Percentiles rank a stretch among this genome's conserved stretches.
Evolutionary conservation across 2,113 vertebrate species (phyloP).

Genomic region (Polypterus bichir): DNA sequence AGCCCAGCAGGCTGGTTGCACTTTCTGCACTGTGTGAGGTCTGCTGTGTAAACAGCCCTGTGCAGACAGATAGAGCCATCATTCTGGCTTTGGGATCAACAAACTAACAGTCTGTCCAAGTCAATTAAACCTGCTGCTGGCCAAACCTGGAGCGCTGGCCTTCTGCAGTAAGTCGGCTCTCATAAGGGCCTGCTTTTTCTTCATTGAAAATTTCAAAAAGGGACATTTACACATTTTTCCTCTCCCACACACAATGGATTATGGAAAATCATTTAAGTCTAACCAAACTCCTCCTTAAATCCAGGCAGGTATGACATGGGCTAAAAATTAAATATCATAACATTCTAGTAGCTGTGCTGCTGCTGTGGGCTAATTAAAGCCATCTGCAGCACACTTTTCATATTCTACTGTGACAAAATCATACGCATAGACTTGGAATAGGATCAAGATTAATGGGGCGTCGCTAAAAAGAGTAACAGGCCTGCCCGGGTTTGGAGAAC

Average conservation of each 20-base stretch:
- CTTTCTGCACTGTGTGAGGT: slow-evolving; percentile 87
- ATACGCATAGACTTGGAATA: slow-evolving; percentile 20
- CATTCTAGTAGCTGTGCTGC: slow-evolving; percentile 19
- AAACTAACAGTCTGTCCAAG: slow-evolving; percentile 78
- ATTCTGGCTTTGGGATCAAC: slow-evolving; percentile 75
- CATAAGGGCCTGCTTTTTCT: background rate
- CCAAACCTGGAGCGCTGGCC: slow-evolving; percentile 37
- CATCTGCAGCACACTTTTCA: slow-evolving; percentile 52
- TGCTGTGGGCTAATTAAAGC: slow-evolving; percentile 51
- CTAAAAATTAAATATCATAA: background rate
- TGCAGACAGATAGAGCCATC: slow-evolving; percentile 81
- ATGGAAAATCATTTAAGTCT: background rate
- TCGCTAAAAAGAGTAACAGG: slow-evolving; percentile 3
- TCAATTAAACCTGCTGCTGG: slow-evolving; percentile 61
- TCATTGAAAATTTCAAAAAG: background rate
- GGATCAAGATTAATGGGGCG: slow-evolving; percentile 10
- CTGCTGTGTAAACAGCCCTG: slow-evolving; percentile 81
- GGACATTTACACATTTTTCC: no score
- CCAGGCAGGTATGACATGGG: background rate
- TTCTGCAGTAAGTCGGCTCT: slow-evolving; percentile 1
- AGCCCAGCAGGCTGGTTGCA: slow-evolving; percentile 60
- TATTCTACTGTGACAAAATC: slow-evolving; percentile 36
- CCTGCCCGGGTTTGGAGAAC: background rate
- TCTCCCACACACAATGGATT: background rate
- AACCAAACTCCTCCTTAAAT: background rate